These are phyloP conservation scores for Eledone cirrhosa DNA, from an alignment of 2,888 invertebrate species.

Conservation along the genomic window DNA sequence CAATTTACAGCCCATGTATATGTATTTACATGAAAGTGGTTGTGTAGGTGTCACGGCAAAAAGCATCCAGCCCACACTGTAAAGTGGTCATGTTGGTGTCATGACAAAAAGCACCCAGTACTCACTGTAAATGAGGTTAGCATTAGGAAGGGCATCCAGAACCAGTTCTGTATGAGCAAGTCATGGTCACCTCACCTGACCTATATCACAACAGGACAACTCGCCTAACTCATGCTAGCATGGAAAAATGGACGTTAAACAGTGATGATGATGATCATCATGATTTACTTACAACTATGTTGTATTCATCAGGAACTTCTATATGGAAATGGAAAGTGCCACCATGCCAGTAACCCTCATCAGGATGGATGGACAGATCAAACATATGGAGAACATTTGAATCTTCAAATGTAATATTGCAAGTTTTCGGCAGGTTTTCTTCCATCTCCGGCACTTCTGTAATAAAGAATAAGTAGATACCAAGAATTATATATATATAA, in stretches of 20 bases:
- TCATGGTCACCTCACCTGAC: no score
- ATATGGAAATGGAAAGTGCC: slow-evolving; percentile 88
- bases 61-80: no score
- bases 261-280: not conserved
- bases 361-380: slow-evolving; percentile 79
- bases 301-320: slow-evolving; percentile 91
- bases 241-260: not conserved
- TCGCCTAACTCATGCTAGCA: no score
- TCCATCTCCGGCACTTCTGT: slow-evolving; percentile 82
- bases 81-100: no score
- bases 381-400: slow-evolving; percentile 85
- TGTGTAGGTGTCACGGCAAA: no score
- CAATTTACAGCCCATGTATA: no score
- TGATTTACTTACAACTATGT: slow-evolving; percentile 89
- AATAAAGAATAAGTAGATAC: slow-evolving; percentile 30
- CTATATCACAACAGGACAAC: no score
- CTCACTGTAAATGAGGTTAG: no score
- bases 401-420: slow-evolving; percentile 82
- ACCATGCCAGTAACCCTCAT: slow-evolving; percentile 89
- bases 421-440: slow-evolving; percentile 82
- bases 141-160: no score
- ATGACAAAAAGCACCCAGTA: no score
- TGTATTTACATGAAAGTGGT: no score
- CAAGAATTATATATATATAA: not conserved
- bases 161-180: no score